Base-by-base conservation (phyloP, 2,888 invertebrate species). In the Xestia rhomboidea region DNA sequence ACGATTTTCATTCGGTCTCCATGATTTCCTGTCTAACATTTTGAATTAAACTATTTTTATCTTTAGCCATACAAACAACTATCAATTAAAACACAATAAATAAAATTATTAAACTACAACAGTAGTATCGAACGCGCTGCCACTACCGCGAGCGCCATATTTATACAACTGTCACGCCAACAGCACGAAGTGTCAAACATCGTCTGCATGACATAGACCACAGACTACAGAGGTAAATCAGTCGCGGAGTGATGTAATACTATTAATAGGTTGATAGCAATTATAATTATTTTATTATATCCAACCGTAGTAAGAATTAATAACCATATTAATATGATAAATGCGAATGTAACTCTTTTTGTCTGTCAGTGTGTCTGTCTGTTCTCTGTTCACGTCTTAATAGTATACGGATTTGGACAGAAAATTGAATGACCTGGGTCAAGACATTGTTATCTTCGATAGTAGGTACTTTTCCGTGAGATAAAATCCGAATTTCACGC, bases 161-260 rank as follows among this genome's bases (percentile, higher is more conserved):
- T 70, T 68, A 51, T 24, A 57, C 34, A 15, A 76, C 60, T 34
- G 67, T 73, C 85, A 85, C 70, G 76, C 30, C 7, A 0, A 10
- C 38, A 54, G 63, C 81, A 82, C 62, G 62, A 63, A 54, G 68
- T 77, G 68, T 73, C 69, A 70, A 68, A 68, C 84, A 51, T 62
- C 38, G 10, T n/a, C 27, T 46, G 71, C 72, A 67, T 86, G 83
- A 57, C 44, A 51, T 6, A 1, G 8, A 66, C 24, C n/a, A 51
- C 34, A 21, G 60, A 62, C 54, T 54, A n/a, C 41, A 21, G 60
- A 62, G 27, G 86, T 63, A 69, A 71, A 63, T 15, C 69, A 57
- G 38, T 68, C 24, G 24, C 2, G 38, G 0, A 63, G 3, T 83
- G 82, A 77, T 73, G 81, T 73, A 84, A 84, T 57, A 70, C 44